A percentile compares a stretch with the other conserved stretches of the same genome.
Evolutionary conservation across 1,140 invertebrate genomes (phyloP).

Genomic region (Hirudo medicinalis): DNA sequence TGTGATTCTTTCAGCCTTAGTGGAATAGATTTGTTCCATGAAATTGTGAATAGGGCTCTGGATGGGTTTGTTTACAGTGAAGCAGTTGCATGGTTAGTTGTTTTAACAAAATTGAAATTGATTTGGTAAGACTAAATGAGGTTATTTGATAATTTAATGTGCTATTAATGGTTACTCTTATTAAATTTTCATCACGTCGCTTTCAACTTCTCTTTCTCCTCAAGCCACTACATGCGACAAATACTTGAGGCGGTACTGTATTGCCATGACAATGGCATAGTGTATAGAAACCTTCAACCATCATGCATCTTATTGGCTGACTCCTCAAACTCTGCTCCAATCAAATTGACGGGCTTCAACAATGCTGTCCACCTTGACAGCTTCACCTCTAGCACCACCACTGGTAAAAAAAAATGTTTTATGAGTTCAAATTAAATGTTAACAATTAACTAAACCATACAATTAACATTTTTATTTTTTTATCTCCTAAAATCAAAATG

Average conservation of each 20-base stretch:
- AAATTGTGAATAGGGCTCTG: constrained; percentile 78
- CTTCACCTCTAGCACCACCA: background rate
- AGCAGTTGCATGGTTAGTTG: constrained; percentile 56
- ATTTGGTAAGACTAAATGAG: no score
- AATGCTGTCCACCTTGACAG: constrained; percentile 11
- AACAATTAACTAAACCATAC: no score
- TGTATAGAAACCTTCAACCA: constrained; percentile 64
- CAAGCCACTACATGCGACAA: constrained; percentile 17
- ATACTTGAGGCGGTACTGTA: constrained; percentile 67
- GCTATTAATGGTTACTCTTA: no score
- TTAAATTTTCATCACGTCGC: no score
- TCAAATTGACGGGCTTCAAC: constrained; percentile 14
- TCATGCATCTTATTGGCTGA: constrained; percentile 67
- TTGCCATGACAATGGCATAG: constrained; percentile 64
- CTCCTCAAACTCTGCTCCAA: constrained; percentile 15
- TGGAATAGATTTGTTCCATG: constrained; percentile 80
- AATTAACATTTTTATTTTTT: no score
- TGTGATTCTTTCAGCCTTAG: no score
- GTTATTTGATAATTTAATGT: no score
- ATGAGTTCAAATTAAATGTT: no score
- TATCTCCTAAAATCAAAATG: no score
- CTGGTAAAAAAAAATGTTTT: background rate
- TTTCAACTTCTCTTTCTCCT: no score
- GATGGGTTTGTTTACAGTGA: constrained; percentile 93
- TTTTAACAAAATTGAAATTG: no score